Percentiles rank a stretch among this genome's conserved stretches.
Evolutionary conservation across 2,888 invertebrate genomes (phyloP).

Genomic region (Desoria tigrina): DNA sequence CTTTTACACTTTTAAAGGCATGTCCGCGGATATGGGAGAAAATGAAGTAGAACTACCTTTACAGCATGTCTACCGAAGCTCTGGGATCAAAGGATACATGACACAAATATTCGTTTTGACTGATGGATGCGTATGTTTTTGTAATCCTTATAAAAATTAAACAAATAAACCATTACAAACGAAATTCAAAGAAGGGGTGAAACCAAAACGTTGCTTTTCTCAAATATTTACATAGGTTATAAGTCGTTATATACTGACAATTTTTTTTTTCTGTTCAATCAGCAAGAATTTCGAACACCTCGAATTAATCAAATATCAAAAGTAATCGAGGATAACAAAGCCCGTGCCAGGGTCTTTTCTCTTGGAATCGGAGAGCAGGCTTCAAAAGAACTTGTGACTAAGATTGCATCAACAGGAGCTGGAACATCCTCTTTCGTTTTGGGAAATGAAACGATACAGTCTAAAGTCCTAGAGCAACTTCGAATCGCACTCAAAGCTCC

Average conservation of each 20-base stretch:
- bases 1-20: too few species aligned
- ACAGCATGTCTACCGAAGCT: not conserved
- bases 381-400: not conserved
- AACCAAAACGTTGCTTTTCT: too few species aligned
- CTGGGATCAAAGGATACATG: constrained; percentile 4
- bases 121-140: not conserved
- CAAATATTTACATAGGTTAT: not conserved
- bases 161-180: too few species aligned
- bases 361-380: not conserved
- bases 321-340: not conserved
- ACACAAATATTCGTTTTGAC: constrained; percentile 5
- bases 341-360: not conserved
- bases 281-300: constrained; percentile 7
- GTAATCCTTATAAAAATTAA: too few species aligned
- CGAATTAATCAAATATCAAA: not conserved
- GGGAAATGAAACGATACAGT: not conserved
- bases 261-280: too few species aligned
- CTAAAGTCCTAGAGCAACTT: not conserved
- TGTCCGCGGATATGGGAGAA: not conserved
- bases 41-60: not conserved
- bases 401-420: not conserved
- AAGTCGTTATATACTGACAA: too few species aligned
- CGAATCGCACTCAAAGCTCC: not conserved
- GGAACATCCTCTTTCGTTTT: not conserved
- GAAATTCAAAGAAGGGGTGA: too few species aligned